Evolutionary conservation across 64 coral and sea anemone species (phyloP).

Genomic region (Orbicella faveolata): DNA sequence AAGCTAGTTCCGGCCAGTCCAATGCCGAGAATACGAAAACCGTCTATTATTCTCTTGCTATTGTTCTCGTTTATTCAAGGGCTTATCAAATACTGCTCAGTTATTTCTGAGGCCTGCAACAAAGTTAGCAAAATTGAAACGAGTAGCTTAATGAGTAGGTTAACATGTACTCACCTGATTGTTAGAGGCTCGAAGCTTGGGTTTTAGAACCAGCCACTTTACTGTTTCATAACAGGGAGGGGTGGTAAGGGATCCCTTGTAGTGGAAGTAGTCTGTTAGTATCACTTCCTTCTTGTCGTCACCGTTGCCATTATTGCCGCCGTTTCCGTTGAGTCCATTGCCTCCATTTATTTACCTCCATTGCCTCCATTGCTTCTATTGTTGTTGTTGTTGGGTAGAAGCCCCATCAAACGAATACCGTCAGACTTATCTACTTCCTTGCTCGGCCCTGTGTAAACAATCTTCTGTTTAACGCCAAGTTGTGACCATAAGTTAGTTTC

Average conservation of each 20-base stretch:
- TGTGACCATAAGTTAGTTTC: background rate
- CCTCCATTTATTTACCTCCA: background rate
- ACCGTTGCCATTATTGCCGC: background rate
- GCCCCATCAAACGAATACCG: background rate
- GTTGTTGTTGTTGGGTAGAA: background rate
- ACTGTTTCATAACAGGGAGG: conserved; percentile 48
- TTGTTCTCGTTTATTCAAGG: too few relatives aligned
- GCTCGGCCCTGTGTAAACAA: background rate
- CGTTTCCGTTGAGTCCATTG: conserved; percentile 5
- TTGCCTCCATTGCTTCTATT: background rate
- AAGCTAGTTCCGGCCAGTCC: too few relatives aligned
- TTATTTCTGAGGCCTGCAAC: too few relatives aligned
- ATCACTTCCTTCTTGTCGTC: background rate
- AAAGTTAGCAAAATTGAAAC: too few relatives aligned
- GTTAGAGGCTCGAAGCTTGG: background rate
- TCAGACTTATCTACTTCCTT: background rate
- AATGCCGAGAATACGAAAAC: too few relatives aligned
- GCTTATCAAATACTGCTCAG: too few relatives aligned
- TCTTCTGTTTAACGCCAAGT: background rate
- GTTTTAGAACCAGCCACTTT: conserved; percentile 12
- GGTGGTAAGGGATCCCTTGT: conserved; percentile 58
- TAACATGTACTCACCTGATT: conserved; percentile 1
- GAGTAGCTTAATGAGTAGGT: too few relatives aligned
- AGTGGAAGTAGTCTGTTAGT: conserved; percentile 26
- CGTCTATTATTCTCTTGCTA: too few relatives aligned